phyloP scores from a whole-genome alignment of 2,888 invertebrate genomes.

The Actias luna region DNA sequence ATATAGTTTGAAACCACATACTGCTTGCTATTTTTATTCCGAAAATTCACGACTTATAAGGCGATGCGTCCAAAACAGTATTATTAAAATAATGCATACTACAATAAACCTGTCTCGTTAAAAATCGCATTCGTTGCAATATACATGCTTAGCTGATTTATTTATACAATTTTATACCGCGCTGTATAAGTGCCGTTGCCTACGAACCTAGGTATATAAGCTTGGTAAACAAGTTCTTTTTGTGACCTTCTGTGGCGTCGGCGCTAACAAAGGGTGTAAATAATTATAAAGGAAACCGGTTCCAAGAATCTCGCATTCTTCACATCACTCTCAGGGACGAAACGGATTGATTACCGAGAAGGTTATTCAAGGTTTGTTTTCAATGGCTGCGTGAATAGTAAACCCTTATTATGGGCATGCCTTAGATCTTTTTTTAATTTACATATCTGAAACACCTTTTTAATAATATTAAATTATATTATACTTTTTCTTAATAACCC shows the following conservation, averaged over 20 bases:
- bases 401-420: conserved; percentile 1
- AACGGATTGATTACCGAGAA: conserved; percentile 42
- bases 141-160: neutral
- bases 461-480: too few species aligned
- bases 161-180: neutral
- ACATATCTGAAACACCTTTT: too few species aligned
- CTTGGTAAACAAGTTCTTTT: neutral
- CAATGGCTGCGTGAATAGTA: neutral
- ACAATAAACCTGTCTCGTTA: too few species aligned
- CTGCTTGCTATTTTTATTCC: too few species aligned
- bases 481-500: too few species aligned
- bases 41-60: too few species aligned
- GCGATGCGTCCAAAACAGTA: too few species aligned
- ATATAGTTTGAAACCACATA: too few species aligned
- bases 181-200: neutral
- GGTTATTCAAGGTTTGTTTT: conserved; percentile 30
- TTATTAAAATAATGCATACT: too few species aligned
- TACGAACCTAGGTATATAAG: neutral
- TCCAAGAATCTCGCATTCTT: conserved; percentile 46
- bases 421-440: too few species aligned
- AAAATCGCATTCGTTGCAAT: neutral
- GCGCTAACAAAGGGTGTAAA: conserved; percentile 21
- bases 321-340: conserved; percentile 34
- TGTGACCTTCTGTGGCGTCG: conserved; percentile 8
- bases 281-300: conserved; percentile 41